Percentiles rank a stretch among this genome's conserved stretches.
These are phyloP conservation scores for Paraplagusia blochii DNA, from an alignment of 2,113 vertebrate genomes.

Conservation along the genomic window DNA sequence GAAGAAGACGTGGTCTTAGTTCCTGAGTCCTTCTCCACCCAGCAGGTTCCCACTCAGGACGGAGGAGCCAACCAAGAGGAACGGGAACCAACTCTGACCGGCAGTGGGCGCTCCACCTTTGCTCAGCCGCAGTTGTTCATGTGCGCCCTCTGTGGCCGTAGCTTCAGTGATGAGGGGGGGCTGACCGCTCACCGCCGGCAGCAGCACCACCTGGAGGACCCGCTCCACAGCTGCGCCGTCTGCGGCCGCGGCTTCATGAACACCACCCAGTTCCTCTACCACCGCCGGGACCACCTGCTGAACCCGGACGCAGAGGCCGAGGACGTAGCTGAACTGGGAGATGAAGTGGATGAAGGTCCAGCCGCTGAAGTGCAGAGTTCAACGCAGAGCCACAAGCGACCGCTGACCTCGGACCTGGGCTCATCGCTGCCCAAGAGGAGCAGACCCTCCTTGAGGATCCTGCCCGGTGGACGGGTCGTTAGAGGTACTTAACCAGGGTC, in stretches of 20 bases:
- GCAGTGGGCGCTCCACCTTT: conserved; percentile 9
- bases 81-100: not conserved
- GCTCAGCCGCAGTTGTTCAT: conserved; percentile 68
- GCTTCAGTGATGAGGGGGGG: conserved; percentile 71
- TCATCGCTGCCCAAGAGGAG: conserved; percentile 53
- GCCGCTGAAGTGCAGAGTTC: conserved; percentile 8
- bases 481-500: conserved; percentile 52
- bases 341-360: conserved; percentile 37
- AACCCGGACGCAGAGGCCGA: not conserved
- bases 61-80: conserved; percentile 23
- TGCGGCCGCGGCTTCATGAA: conserved; percentile 85
- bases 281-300: conserved; percentile 74
- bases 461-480: conserved; percentile 17
- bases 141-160: conserved; percentile 82
- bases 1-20: conserved; percentile 35
- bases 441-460: conserved; percentile 44
- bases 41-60: conserved; percentile 11
- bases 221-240: conserved; percentile 78
- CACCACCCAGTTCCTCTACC: conserved; percentile 90
- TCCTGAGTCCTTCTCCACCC: not conserved
- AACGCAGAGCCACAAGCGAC: conserved; percentile 41
- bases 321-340: conserved; percentile 15
- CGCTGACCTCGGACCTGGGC: conserved; percentile 40
- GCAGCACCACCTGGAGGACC: conserved; percentile 73
- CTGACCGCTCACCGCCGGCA: conserved; percentile 78